Conservation (phyloP, 2,113 vertebrate genomes). For the Holacanthus passer region DNA sequence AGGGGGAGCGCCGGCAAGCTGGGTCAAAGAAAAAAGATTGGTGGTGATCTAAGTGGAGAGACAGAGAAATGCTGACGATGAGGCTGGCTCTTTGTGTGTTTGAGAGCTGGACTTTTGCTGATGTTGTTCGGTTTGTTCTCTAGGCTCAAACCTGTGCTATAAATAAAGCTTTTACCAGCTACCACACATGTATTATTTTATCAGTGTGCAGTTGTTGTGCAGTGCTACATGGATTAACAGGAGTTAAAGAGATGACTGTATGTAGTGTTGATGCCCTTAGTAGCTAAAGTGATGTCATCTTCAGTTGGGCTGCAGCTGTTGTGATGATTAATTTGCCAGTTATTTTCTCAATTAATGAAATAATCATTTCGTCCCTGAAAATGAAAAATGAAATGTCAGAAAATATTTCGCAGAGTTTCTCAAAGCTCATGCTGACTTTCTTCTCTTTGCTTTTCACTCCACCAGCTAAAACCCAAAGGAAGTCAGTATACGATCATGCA, state of each 20-base stretch:
- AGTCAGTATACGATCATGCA: too few relatives aligned
- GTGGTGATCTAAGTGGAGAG: slow-evolving; percentile 59
- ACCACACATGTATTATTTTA: not conserved
- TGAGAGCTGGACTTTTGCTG: slow-evolving; percentile 27
- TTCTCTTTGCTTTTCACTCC: not conserved
- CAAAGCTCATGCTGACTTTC: not conserved
- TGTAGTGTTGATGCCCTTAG: not conserved
- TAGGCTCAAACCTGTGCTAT: not conserved
- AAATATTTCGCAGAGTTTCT: too few relatives aligned
- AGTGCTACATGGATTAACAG: not conserved
- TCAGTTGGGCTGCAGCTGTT: not conserved
- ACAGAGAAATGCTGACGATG: slow-evolving; percentile 72
- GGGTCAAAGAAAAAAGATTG: slow-evolving; percentile 46
- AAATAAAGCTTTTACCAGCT: slow-evolving; percentile 2
- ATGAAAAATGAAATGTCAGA: too few relatives aligned
- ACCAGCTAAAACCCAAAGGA: too few relatives aligned
- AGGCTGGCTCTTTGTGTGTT: slow-evolving; percentile 41
- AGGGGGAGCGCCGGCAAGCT: slow-evolving; percentile 4
- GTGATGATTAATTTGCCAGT: not conserved
- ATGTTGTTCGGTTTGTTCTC: slow-evolving; percentile 11
- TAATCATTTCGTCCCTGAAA: not conserved
- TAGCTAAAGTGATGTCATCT: not conserved
- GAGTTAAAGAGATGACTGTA: too few relatives aligned
- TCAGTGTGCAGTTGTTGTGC: not conserved
- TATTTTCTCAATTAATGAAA: not conserved